Evolutionary conservation across 1,140 invertebrate genomes (phyloP).

Genomic region (Octopus sinensis): DNA sequence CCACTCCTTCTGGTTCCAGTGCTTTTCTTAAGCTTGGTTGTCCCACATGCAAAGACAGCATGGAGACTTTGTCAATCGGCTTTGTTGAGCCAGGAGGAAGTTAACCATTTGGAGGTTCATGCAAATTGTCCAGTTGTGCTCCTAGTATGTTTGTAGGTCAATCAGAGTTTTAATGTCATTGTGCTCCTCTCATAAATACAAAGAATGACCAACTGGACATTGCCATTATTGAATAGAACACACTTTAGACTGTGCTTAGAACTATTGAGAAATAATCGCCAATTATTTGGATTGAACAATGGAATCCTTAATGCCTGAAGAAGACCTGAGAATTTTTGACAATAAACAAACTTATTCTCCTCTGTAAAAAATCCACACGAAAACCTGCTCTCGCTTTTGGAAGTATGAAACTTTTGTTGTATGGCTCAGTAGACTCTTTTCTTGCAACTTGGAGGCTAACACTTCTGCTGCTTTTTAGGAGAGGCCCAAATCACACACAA

Average conservation of each 20-base stretch:
- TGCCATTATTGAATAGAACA: conserved; percentile 1
- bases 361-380: not conserved
- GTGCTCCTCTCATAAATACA: not conserved
- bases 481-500: not conserved
- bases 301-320: not conserved
- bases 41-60: too few species aligned
- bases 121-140: too few species aligned
- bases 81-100: too few species aligned
- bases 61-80: too few species aligned
- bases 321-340: not conserved
- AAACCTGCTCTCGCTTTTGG: not conserved
- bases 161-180: not conserved
- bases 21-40: too few species aligned
- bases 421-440: too few species aligned
- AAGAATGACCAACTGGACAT: too few species aligned
- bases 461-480: not conserved
- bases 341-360: not conserved
- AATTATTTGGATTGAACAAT: not conserved
- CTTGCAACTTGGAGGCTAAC: not conserved
- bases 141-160: not conserved
- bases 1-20: too few species aligned
- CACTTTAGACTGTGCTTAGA: not conserved
- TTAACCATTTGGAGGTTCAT: too few species aligned
- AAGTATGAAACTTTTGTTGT: too few species aligned
- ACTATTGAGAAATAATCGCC: not conserved